phyloP scores from a whole-genome alignment of 2,797 vertebrate species.

The Sebastes glaucus region DNA sequence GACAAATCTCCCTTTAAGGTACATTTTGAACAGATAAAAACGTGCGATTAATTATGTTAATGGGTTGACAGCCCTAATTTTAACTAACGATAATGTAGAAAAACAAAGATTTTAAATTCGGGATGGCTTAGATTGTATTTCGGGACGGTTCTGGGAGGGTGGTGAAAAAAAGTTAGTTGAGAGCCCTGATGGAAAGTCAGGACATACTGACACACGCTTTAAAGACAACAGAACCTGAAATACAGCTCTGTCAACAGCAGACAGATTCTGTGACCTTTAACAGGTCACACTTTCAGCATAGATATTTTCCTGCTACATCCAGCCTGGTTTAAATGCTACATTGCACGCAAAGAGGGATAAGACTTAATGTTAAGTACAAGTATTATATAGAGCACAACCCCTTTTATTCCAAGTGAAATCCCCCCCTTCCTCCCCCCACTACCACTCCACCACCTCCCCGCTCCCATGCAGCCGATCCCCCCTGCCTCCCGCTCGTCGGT shows the following conservation, averaged over 20 bases:
- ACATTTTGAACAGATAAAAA: no score
- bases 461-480: slow-evolving; percentile 9
- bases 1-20: no score
- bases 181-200: neutral
- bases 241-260: neutral
- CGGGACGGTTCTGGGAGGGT: neutral
- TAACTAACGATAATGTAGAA: no score
- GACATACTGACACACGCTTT: neutral
- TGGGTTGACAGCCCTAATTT: no score
- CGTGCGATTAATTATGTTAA: no score
- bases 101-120: no score
- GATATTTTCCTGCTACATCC: neutral
- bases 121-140: neutral
- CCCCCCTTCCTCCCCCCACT: neutral
- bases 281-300: neutral
- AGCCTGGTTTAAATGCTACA: slow-evolving; percentile 3
- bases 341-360: slow-evolving; percentile 15
- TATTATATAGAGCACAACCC: slow-evolving; percentile 29
- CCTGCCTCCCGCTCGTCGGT: neutral
- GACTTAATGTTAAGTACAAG: slow-evolving; percentile 7
- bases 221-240: neutral
- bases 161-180: no score
- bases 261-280: neutral
- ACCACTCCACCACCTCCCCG: slow-evolving; percentile 1
- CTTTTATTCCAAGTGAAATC: slow-evolving; percentile 25